Percentiles rank a stretch among this genome's conserved stretches.
Conservation (phyloP, 2,888 invertebrate genomes). For the Limnephilus marmoratus region DNA sequence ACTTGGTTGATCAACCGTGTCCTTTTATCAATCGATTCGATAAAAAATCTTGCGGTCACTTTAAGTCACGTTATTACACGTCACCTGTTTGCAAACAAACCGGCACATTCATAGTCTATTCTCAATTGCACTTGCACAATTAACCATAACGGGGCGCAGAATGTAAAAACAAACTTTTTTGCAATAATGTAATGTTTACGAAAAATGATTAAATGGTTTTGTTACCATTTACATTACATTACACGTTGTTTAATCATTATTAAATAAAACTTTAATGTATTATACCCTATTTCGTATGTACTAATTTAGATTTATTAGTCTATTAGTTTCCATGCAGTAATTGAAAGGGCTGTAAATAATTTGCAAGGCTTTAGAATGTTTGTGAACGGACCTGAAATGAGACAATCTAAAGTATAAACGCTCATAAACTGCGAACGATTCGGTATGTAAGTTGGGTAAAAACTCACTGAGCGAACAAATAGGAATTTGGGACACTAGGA, state of each 20-base stretch:
- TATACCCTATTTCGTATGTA: not conserved
- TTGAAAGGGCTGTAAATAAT: not conserved
- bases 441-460: not conserved
- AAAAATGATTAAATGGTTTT: not conserved
- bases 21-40: not conserved
- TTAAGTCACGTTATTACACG: not conserved
- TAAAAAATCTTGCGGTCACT: not conserved
- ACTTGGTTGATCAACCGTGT: not conserved
- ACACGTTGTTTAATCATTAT: not conserved
- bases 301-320: not conserved
- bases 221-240: not conserved
- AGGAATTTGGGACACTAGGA: not conserved
- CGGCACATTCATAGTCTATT: not conserved
- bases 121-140: not conserved
- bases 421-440: not conserved
- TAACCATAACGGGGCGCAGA: not conserved
- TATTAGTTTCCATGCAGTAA: not conserved
- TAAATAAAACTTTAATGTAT: not conserved
- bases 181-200: not conserved
- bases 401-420: not conserved
- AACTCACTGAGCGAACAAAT: no score
- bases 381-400: not conserved
- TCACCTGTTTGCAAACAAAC: not conserved
- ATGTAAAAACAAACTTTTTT: not conserved
- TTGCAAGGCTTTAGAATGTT: not conserved